Conservation (phyloP, 2,797 vertebrate species). For the Rhodeus uyekii region DNA sequence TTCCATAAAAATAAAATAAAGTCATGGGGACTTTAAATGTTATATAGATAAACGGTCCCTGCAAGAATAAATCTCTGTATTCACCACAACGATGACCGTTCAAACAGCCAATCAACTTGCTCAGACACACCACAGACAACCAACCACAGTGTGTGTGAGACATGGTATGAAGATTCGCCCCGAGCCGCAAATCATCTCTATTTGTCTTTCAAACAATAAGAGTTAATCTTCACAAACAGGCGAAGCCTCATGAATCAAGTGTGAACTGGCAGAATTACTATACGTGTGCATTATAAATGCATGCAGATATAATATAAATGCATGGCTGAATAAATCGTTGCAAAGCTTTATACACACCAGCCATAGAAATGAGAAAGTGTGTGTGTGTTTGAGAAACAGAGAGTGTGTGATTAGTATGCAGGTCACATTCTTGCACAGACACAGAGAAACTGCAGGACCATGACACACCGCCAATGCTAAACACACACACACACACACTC, state of each 20-base stretch:
- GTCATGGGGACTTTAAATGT: background rate
- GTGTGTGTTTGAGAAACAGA: background rate
- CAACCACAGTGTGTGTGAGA: background rate
- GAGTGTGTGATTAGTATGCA: constrained; percentile 42
- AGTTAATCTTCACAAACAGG: background rate
- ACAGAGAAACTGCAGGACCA: constrained; percentile 32
- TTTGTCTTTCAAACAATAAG: background rate
- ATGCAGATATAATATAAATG: background rate
- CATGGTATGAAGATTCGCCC: background rate
- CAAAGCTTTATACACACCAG: background rate
- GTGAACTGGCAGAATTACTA: background rate
- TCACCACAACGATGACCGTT: background rate
- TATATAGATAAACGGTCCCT: background rate
- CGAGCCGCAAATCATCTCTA: background rate
- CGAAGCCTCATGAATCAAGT: background rate
- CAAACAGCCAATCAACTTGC: background rate
- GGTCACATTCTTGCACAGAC: constrained; percentile 40
- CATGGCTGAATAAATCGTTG: background rate
- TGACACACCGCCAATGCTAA: constrained; percentile 13
- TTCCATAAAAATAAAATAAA: background rate
- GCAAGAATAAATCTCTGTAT: background rate
- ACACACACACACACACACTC: constrained; percentile 34
- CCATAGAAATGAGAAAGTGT: constrained; percentile 1
- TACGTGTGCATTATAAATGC: background rate
- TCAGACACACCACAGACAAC: background rate